Conservation (phyloP, 2,113 vertebrate genomes). For the Artemisiospiza belli region DNA sequence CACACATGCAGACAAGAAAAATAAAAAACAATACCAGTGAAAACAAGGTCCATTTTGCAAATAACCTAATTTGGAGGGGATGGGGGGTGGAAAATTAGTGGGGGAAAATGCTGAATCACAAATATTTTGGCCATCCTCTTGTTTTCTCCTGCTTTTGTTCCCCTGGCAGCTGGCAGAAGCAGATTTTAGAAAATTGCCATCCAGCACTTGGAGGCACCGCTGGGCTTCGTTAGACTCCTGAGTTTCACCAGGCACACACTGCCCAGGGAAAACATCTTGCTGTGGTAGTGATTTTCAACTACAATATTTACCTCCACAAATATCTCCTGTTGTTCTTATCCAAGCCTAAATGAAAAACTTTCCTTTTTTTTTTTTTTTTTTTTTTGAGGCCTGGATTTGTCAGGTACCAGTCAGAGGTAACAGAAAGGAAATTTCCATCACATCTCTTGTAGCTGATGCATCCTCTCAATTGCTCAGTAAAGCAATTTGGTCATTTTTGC, state of each 20-base stretch:
- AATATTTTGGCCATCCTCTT: neutral
- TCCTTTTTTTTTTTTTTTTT: neutral
- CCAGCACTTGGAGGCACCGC: neutral
- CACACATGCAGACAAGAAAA: neutral
- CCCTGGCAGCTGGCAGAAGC: neutral
- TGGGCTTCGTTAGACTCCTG: neutral
- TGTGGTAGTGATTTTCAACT: neutral
- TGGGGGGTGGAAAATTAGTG: neutral
- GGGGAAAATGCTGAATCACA: neutral
- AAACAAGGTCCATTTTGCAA: neutral
- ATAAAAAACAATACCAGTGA: neutral
- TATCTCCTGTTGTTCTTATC: neutral
- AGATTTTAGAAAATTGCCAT: conserved; percentile 1
- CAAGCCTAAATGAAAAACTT: neutral
- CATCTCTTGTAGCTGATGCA: neutral
- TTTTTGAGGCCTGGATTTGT: neutral
- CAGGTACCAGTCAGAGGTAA: neutral
- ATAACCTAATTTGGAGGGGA: neutral
- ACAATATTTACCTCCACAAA: neutral
- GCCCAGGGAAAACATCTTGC: neutral
- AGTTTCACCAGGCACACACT: neutral
- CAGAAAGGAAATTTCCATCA: neutral
- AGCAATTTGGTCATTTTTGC: neutral
- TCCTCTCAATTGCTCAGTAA: neutral
- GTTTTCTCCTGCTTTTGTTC: neutral